phyloP scores from a whole-genome alignment of 2,888 invertebrate genomes.

The Heterodera filipjevi region DNA sequence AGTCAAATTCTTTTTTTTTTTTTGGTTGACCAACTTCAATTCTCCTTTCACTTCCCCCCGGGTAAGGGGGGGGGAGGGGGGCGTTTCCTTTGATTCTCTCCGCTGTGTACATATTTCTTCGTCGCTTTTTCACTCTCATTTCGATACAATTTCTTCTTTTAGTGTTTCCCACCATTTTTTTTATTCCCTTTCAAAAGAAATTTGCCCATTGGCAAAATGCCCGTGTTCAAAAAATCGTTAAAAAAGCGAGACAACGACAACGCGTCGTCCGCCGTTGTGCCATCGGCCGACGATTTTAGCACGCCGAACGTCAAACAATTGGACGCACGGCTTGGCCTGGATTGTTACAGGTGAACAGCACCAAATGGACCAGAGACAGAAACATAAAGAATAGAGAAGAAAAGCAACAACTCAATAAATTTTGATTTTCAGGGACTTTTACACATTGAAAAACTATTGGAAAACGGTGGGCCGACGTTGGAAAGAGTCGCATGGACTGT shows the following conservation, averaged over 20 bases:
- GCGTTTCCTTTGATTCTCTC: neutral
- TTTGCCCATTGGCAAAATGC: slow-evolving; percentile 42
- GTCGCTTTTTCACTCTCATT: neutral
- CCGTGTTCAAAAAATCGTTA: slow-evolving; percentile 59
- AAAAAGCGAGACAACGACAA: slow-evolving; percentile 52
- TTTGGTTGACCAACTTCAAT: too few species aligned
- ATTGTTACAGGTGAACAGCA: slow-evolving; percentile 47
- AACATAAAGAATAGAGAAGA: too few species aligned
- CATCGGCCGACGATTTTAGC: slow-evolving; percentile 15
- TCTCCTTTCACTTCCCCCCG: too few species aligned
- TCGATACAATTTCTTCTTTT: neutral
- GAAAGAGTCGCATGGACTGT: slow-evolving; percentile 48
- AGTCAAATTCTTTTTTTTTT: too few species aligned
- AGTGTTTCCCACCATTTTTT: neutral
- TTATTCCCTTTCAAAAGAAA: too few species aligned
- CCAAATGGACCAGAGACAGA: neutral
- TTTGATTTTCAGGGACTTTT: slow-evolving; percentile 53
- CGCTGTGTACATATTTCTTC: neutral
- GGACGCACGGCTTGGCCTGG: slow-evolving; percentile 59
- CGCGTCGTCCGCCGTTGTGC: slow-evolving; percentile 30
- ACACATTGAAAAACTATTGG: slow-evolving; percentile 64
- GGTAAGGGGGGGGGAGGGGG: too few species aligned
- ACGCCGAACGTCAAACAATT: slow-evolving; percentile 55
- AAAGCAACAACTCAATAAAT: neutral
- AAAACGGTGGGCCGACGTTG: slow-evolving; percentile 60